A percentile compares a stretch with the other conserved stretches of the same genome.
Conservation (phyloP, 2,797 vertebrate species). For the Hyperoplus immaculatus region DNA sequence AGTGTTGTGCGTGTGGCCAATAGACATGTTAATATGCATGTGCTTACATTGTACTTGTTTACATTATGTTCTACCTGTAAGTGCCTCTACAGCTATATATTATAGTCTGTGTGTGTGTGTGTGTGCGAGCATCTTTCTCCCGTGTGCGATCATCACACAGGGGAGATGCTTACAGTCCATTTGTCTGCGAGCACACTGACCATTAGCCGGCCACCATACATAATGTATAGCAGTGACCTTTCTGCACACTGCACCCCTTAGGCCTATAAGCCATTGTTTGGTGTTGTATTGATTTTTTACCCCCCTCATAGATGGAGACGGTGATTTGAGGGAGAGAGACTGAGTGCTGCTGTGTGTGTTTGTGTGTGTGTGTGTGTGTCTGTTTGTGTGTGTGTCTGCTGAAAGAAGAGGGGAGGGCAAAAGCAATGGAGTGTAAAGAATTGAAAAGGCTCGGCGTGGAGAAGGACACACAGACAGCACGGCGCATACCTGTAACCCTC, state of each 20-base stretch:
- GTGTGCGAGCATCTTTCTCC: conserved; percentile 39
- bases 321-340: conserved; percentile 76
- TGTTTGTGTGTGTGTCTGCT: conserved; percentile 30
- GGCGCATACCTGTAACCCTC: conserved; percentile 70
- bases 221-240: conserved; percentile 85
- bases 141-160: conserved; percentile 62
- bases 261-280: conserved; percentile 84
- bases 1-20: not conserved
- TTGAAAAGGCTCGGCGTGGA: conserved; percentile 72
- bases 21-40: conserved; percentile 5
- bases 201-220: conserved; percentile 83
- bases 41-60: conserved; percentile 40
- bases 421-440: conserved; percentile 79
- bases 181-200: conserved; percentile 80
- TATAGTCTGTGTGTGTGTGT: conserved; percentile 12
- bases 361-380: too few relatives aligned
- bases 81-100: conserved; percentile 16
- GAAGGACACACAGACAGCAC: conserved; percentile 61
- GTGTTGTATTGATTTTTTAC: conserved; percentile 83
- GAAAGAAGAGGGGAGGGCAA: conserved; percentile 70
- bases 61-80: conserved; percentile 42
- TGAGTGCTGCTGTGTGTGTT: conserved; percentile 59
- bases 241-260: conserved; percentile 78
- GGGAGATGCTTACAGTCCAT: conserved; percentile 78
- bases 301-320: conserved; percentile 76